phyloP scores from a whole-genome alignment of 2,888 invertebrate genomes.

The Trachelus iudaicus region DNA sequence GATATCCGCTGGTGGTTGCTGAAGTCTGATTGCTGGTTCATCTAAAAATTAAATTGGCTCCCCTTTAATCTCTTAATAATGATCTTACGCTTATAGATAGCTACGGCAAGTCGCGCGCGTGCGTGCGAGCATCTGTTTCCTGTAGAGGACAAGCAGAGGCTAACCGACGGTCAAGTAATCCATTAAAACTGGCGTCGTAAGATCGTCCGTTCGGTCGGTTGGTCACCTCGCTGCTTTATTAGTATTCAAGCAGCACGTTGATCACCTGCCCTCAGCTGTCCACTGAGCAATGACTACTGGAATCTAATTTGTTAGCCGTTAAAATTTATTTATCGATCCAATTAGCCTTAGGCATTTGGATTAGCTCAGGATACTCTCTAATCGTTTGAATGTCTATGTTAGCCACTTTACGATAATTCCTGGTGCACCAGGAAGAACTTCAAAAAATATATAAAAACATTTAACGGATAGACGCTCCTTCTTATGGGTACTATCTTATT shows the following conservation, averaged over 20 bases:
- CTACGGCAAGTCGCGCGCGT: conserved; percentile 3
- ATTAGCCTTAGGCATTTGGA: conserved; percentile 5
- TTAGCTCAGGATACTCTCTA: not conserved
- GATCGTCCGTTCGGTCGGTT: conserved; percentile 29
- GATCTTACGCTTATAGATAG: conserved; percentile 21
- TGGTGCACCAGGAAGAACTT: not conserved
- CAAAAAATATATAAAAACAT: not conserved
- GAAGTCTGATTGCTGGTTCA: not conserved
- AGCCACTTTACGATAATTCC: not conserved
- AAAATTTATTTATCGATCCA: conserved; percentile 28
- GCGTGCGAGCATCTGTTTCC: conserved; percentile 43
- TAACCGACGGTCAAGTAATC: conserved; percentile 31
- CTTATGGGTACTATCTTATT: not conserved
- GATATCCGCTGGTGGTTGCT: not conserved
- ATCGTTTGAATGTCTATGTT: not conserved
- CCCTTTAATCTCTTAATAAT: conserved; percentile 39
- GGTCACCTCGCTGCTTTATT: conserved; percentile 28
- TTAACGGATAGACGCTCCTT: not conserved
- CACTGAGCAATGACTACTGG: conserved; percentile 34
- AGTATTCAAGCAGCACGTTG: conserved; percentile 35
- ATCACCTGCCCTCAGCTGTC: conserved; percentile 51
- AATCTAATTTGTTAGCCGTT: conserved; percentile 44
- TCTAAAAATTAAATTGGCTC: conserved; percentile 41
- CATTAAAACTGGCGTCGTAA: conserved; percentile 29
- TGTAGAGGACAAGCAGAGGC: conserved; percentile 16